These are phyloP conservation scores for Neria commutata DNA, from an alignment of 2,888 invertebrate species.

Conservation along the genomic window DNA sequence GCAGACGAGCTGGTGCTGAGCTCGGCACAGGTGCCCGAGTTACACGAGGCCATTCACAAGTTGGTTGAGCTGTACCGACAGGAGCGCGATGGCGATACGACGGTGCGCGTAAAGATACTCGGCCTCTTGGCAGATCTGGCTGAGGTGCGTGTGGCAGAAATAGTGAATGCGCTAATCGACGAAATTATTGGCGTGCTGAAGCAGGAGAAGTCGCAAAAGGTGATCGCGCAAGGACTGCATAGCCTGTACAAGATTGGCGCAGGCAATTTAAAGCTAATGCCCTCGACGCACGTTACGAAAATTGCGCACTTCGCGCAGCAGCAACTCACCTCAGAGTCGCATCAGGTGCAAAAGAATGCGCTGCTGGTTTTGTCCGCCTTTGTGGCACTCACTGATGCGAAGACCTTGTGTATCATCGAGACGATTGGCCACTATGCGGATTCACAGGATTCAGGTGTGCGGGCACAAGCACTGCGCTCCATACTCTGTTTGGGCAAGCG, in stretches of 20 bases:
- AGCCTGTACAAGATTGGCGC: slow-evolving; percentile 57
- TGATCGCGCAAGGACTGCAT: slow-evolving; percentile 58
- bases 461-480: slow-evolving; percentile 86
- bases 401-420: slow-evolving; percentile 68
- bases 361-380: slow-evolving; percentile 54
- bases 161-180: slow-evolving; percentile 52
- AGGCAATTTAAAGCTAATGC: slow-evolving; percentile 42
- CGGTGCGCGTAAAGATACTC: slow-evolving; percentile 52
- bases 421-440: slow-evolving; percentile 85
- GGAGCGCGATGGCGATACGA: slow-evolving; percentile 51
- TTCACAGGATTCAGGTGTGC: slow-evolving; percentile 87
- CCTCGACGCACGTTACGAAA: slow-evolving; percentile 53
- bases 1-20: slow-evolving; percentile 52
- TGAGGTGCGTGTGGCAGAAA: slow-evolving; percentile 47
- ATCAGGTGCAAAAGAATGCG: slow-evolving; percentile 60
- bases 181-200: slow-evolving; percentile 56
- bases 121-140: slow-evolving; percentile 53
- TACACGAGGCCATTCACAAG: slow-evolving; percentile 49
- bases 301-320: slow-evolving; percentile 58
- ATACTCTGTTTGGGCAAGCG: slow-evolving; percentile 83
- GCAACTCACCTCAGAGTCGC: slow-evolving; percentile 53
- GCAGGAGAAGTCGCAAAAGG: slow-evolving; percentile 58
- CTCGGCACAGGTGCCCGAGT: slow-evolving; percentile 43
- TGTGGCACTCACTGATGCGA: slow-evolving; percentile 64
- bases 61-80: slow-evolving; percentile 55